Evolutionary conservation across 2,888 invertebrate genomes (phyloP), one percentile per base, ranked within the genome.

Genomic region (Pyrocoelia pectoralis): DNA sequence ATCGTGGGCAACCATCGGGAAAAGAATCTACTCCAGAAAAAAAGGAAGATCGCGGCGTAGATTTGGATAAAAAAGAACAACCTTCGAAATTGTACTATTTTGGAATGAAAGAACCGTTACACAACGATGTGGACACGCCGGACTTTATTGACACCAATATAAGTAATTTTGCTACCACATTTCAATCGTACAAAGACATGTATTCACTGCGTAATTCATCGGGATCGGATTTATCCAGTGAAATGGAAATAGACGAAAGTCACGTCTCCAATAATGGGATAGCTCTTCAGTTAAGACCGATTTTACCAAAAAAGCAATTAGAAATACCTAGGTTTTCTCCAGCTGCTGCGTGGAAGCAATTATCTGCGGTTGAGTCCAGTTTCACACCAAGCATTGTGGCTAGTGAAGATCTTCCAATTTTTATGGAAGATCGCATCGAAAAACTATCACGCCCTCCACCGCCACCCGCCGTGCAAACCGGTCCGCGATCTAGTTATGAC

Each of bases 241-340:
- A 85, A 69, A 83, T 83, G 14, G 84, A 84, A 56, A 72, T 77
- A 14, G 77, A 79, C 51, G 77, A 77, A 56, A 73, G 74, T 56
- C 72, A 77, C 55, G 79, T 81, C 4, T 83, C 84, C 43, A 77
- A 68, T 38, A 83, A 86, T 52, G 91, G 90, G 51, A 89, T 93
- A 56, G 88, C 90, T 17, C 80, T 94, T 55, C 87, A 90, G 63
- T 81, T 94, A 59, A 85, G 93, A 0, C 93, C 94, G 0, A 93
- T 91, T 0, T 76, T 94, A 67, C 94, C 94, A 1, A 91, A 92
- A 76, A 90, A 92, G 68, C 90, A 89, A 73, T 84, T 89, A 19
- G 88, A 90, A 68, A 88, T 92, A 54, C 92, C 93, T 0, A 82
- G 91, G 60, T 94, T 94, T 81, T 93, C 93, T 1, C 94, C 94